phyloP scores from a whole-genome alignment of 2,797 vertebrate genomes.

The Limosa lapponica region DNA sequence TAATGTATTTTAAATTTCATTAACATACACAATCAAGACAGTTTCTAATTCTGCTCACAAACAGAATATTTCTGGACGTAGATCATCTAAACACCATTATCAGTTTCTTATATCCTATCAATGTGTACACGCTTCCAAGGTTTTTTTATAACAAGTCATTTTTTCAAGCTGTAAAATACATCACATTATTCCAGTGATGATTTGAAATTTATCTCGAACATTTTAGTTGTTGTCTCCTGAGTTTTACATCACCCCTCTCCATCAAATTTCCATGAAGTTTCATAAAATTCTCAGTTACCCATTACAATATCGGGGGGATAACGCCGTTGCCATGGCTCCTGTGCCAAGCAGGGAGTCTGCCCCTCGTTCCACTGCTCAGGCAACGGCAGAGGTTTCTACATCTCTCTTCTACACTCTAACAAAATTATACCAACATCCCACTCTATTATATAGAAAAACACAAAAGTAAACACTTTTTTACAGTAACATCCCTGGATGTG shows the following conservation, averaged over 20 bases:
- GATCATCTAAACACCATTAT: neutral
- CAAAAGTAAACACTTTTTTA: neutral
- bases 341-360: neutral
- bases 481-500: neutral
- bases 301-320: neutral
- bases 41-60: neutral
- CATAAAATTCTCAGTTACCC: neutral
- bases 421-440: neutral
- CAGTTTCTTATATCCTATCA: neutral
- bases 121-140: neutral
- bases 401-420: neutral
- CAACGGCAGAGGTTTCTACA: neutral
- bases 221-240: neutral
- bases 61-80: neutral
- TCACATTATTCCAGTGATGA: neutral
- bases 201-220: neutral
- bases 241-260: neutral
- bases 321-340: neutral
- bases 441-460: neutral
- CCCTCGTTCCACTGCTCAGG: neutral
- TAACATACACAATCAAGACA: neutral
- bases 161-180: neutral
- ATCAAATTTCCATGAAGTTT: neutral
- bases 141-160: neutral
- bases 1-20: constrained; percentile 50